Conservation (phyloP, 2,113 vertebrate genomes). For the Bujurquina vittata region DNA sequence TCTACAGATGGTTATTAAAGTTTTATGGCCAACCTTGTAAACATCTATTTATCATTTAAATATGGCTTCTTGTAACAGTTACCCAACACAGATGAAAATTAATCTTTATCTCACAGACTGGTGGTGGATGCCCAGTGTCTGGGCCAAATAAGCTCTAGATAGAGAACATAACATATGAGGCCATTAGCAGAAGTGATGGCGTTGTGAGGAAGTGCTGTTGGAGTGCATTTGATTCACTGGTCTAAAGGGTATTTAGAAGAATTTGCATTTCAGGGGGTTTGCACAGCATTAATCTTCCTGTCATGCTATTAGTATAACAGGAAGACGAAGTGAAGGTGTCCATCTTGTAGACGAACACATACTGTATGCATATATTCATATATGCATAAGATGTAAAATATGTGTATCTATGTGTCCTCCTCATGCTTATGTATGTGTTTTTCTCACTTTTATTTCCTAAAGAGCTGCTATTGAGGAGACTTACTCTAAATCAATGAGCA, state of each 20-base stretch:
- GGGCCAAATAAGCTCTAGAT: conserved; percentile 11
- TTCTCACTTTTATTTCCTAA: conserved; percentile 16
- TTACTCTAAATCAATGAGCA: conserved; percentile 96
- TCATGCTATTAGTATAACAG: not conserved
- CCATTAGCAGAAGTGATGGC: conserved; percentile 17
- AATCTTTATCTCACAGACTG: conserved; percentile 14
- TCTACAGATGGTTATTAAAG: conserved; percentile 62
- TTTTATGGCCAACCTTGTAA: conserved; percentile 39
- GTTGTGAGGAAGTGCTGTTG: not conserved
- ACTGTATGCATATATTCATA: not conserved
- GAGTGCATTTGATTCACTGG: conserved; percentile 22
- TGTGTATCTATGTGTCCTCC: not conserved
- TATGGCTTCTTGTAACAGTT: conserved; percentile 44
- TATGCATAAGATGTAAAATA: not conserved
- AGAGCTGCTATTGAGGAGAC: conserved; percentile 93
- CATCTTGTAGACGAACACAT: not conserved
- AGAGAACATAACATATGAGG: conserved; percentile 34
- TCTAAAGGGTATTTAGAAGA: conserved; percentile 25
- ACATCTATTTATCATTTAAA: conserved; percentile 58
- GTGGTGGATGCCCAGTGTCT: not conserved
- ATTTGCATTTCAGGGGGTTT: conserved; percentile 19
- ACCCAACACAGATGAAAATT: conserved; percentile 27
- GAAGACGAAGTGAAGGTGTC: not conserved
- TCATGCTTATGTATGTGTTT: not conserved
- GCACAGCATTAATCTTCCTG: conserved; percentile 22